Evolutionary conservation across 35 echinoderm and acorn worm genomes (phyloP).

Genomic region (Ophioderma brevispina): DNA sequence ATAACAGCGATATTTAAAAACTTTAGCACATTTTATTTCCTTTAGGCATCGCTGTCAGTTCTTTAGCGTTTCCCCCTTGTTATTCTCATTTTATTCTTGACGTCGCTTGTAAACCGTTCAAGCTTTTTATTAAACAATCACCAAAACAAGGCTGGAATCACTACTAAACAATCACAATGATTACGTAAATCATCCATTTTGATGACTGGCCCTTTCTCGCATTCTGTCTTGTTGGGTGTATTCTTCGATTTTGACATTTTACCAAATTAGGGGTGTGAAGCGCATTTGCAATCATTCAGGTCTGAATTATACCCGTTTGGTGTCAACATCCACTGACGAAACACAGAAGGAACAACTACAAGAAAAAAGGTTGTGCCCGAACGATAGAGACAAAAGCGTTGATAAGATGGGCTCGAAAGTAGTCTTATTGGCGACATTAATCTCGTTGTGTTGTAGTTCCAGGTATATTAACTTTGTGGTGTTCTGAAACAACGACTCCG

Average conservation of each 20-base stretch:
- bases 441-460: slow-evolving; percentile 47
- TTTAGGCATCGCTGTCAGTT: no score
- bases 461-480: slow-evolving; percentile 33
- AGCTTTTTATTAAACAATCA: no score
- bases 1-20: no score
- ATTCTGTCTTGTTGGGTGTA: slow-evolving; percentile 51
- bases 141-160: no score
- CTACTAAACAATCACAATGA: no score
- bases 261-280: slow-evolving; percentile 22
- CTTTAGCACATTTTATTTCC: no score
- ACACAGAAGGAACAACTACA: slow-evolving; percentile 81
- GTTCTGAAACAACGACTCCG: slow-evolving; percentile 29
- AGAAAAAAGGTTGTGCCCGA: slow-evolving; percentile 56
- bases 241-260: slow-evolving; percentile 51
- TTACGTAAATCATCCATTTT: no score
- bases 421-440: slow-evolving; percentile 60
- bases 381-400: slow-evolving; percentile 41
- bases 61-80: no score
- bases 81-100: no score
- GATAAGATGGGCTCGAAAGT: slow-evolving; percentile 43
- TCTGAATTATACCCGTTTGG: slow-evolving; percentile 30
- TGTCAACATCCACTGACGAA: slow-evolving; percentile 69
- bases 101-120: no score
- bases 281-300: slow-evolving; percentile 35
- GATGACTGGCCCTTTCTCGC: no score